Conservation (phyloP, 2,888 invertebrate species). For the Lasioglossum figueresi region DNA sequence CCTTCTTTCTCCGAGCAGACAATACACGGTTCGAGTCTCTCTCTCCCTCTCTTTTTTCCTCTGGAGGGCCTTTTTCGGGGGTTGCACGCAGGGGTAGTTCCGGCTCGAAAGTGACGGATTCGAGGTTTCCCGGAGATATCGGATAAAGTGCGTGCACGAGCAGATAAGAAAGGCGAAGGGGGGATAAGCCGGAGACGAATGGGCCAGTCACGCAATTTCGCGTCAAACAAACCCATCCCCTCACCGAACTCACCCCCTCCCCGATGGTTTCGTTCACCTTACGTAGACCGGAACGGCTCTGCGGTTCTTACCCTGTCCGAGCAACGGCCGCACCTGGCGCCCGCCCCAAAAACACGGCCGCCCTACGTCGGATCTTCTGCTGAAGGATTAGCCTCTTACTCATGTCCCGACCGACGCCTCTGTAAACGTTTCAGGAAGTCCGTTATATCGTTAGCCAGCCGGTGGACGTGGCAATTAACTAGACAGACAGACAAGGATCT, state of each 20-base stretch:
- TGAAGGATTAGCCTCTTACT: conserved; percentile 68
- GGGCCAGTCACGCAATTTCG: conserved; percentile 76
- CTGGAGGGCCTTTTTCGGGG: conserved; percentile 15
- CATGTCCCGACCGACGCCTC: conserved; percentile 50
- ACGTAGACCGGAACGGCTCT: conserved; percentile 35
- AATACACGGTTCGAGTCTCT: not conserved
- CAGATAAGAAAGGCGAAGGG: conserved; percentile 69
- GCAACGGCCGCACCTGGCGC: conserved; percentile 62
- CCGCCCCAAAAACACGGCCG: conserved; percentile 61
- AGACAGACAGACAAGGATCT: conserved; percentile 37
- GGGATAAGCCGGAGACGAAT: conserved; percentile 78
- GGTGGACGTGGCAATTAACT: conserved; percentile 54
- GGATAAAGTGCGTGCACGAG: conserved; percentile 69
- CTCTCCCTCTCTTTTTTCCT: not conserved
- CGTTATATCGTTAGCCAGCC: conserved; percentile 38
- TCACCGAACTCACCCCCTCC: conserved; percentile 7
- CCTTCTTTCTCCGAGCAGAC: conserved; percentile 14
- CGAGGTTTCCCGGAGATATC: conserved; percentile 66
- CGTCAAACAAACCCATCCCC: conserved; percentile 57
- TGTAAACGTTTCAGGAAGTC: conserved; percentile 39
- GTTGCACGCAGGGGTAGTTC: conserved; percentile 27
- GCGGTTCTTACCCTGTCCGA: conserved; percentile 65
- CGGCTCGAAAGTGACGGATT: conserved; percentile 62
- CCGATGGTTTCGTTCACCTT: conserved; percentile 32
- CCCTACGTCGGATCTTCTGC: conserved; percentile 48